Percentiles rank a stretch among this genome's conserved stretches.
phyloP scores from a whole-genome alignment of 2,113 vertebrate genomes.

The Terrapene triunguis region DNA sequence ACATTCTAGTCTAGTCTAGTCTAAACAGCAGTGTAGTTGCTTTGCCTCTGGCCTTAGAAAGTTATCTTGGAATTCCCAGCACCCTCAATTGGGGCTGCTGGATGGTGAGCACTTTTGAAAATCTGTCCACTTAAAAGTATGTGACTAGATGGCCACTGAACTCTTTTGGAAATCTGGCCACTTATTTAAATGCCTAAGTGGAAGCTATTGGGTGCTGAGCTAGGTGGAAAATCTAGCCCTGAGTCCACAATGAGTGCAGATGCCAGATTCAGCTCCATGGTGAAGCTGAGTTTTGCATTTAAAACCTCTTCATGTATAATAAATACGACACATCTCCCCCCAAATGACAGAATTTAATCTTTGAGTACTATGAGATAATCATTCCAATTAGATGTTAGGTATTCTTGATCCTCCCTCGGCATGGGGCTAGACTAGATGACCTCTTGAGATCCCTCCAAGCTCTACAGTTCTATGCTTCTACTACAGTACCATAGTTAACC shows the following conservation, averaged over 20 bases:
- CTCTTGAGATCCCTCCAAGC: too few relatives aligned
- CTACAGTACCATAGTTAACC: too few relatives aligned
- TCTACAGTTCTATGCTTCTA: too few relatives aligned
- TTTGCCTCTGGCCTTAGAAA: slow-evolving; percentile 53
- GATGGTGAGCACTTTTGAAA: slow-evolving; percentile 26
- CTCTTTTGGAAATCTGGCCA: slow-evolving; percentile 6
- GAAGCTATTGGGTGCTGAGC: neutral
- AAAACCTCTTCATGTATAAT: slow-evolving; percentile 39
- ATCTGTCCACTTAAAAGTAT: slow-evolving; percentile 33
- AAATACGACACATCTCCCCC: slow-evolving; percentile 11
- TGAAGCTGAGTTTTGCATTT: slow-evolving; percentile 46
- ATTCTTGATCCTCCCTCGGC: too few relatives aligned
- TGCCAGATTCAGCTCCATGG: neutral
- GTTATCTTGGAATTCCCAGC: slow-evolving; percentile 37
- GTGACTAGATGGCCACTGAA: slow-evolving; percentile 15
- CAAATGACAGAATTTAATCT: slow-evolving; percentile 59
- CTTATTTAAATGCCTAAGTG: neutral
- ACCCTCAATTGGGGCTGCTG: slow-evolving; percentile 34
- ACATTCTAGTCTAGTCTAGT: slow-evolving; percentile 24
- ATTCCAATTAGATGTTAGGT: too few relatives aligned
- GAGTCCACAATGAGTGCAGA: neutral
- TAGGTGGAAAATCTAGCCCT: slow-evolving; percentile 1
- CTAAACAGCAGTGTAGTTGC: slow-evolving; percentile 54
- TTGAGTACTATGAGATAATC: neutral
- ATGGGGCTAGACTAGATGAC: too few relatives aligned